Evolutionary conservation across 2,888 invertebrate genomes (phyloP).

Genomic region (Anodontia alba): DNA sequence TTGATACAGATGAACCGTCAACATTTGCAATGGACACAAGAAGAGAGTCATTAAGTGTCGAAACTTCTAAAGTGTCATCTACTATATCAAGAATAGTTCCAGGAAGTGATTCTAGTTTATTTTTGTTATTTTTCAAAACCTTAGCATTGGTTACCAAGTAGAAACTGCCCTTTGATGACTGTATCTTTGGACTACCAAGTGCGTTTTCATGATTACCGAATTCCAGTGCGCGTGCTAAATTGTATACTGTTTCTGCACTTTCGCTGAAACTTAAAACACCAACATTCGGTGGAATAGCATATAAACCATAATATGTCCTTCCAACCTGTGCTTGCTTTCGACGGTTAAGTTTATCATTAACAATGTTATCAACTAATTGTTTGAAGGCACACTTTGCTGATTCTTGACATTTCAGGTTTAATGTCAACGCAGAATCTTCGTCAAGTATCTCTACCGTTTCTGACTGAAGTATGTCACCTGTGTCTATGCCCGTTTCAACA

Average conservation of each 20-base stretch:
- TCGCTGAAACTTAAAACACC: conserved; percentile 62
- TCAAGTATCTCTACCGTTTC: conserved; percentile 54
- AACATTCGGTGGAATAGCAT: conserved; percentile 66
- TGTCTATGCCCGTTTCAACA: conserved; percentile 68
- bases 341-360: conserved; percentile 22
- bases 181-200: conserved; percentile 68
- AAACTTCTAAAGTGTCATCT: conserved; percentile 63
- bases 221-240: conserved; percentile 65
- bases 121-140: conserved; percentile 3
- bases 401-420: conserved; percentile 70
- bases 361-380: conserved; percentile 51
- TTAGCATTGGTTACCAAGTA: conserved; percentile 66
- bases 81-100: conserved; percentile 63
- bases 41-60: conserved; percentile 48
- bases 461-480: conserved; percentile 68
- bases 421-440: conserved; percentile 65
- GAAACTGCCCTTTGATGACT: conserved; percentile 55
- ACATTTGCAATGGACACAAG: conserved; percentile 60
- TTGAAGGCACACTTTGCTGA: conserved; percentile 61
- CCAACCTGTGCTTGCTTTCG: conserved; percentile 43
- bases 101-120: neutral
- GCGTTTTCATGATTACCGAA: conserved; percentile 70
- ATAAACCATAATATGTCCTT: conserved; percentile 65
- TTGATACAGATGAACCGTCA: conserved; percentile 56
- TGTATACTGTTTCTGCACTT: conserved; percentile 43